Percentiles rank a stretch among this genome's conserved stretches.
These are phyloP conservation scores for Lepidurus arcticus DNA, from an alignment of 1,140 invertebrate genomes.

Conservation along the genomic window DNA sequence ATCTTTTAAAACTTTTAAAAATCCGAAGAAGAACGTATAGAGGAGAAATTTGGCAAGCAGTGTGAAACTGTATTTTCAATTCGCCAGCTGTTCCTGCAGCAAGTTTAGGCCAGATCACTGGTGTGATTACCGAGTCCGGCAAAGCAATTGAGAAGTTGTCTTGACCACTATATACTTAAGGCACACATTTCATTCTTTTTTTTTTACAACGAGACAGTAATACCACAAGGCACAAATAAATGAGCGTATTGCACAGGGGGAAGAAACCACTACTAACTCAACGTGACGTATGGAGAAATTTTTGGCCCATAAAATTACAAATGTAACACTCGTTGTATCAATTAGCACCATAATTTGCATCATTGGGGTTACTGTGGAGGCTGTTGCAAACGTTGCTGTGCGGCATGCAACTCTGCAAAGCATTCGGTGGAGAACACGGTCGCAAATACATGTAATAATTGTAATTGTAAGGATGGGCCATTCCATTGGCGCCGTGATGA, in stretches of 20 bases:
- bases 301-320: neutral
- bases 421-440: neutral
- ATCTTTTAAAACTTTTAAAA: too few species aligned
- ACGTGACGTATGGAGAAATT: neutral
- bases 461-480: slow-evolving; percentile 14
- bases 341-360: slow-evolving; percentile 5
- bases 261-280: neutral
- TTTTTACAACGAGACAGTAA: too few species aligned
- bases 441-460: slow-evolving; percentile 16
- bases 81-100: too few species aligned
- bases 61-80: too few species aligned
- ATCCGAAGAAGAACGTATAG: too few species aligned
- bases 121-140: too few species aligned
- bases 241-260: neutral
- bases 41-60: too few species aligned
- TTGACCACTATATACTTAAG: too few species aligned
- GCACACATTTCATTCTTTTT: too few species aligned
- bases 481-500: slow-evolving; percentile 1
- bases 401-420: slow-evolving; percentile 9
- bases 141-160: too few species aligned
- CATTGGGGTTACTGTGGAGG: neutral
- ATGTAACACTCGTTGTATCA: neutral
- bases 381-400: slow-evolving; percentile 3
- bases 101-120: too few species aligned
- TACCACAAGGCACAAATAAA: neutral